Conservation (phyloP, 2,113 vertebrate species). For the Campylomormyrus numenius region DNA sequence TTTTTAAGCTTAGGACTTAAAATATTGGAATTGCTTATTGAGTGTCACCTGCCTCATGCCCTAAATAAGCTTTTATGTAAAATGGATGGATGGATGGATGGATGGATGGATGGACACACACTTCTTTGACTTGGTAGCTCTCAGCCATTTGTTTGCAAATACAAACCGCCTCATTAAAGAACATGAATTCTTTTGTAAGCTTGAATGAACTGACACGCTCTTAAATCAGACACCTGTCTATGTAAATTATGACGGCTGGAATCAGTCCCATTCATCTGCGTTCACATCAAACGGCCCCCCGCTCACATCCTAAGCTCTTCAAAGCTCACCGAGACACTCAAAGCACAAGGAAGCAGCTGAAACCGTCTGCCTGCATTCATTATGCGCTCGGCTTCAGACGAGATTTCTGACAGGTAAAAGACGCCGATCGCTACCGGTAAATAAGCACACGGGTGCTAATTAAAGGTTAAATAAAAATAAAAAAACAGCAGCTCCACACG, state of each 20-base stretch:
- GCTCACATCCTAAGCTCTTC: neutral
- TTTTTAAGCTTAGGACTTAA: neutral
- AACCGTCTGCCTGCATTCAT: neutral
- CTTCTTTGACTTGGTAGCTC: neutral
- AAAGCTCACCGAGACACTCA: neutral
- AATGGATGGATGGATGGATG: neutral
- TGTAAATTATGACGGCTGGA: neutral
- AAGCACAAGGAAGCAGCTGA: neutral
- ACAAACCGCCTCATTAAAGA: neutral
- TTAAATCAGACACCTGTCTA: neutral
- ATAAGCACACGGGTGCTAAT: neutral
- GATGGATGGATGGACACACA: neutral
- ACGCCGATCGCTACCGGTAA: neutral
- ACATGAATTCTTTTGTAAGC: neutral
- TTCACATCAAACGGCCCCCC: neutral
- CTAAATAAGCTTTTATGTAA: neutral
- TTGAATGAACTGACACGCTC: neutral
- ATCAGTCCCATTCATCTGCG: neutral
- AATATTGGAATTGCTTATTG: neutral
- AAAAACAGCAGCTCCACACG: neutral
- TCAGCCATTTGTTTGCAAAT: neutral
- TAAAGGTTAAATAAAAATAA: too few species aligned
- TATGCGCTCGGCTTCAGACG: neutral
- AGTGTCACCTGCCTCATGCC: neutral
- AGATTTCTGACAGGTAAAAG: neutral